These are phyloP conservation scores for Sarcophaga subvicina DNA, from an alignment of 2,888 invertebrate species.

Conservation along the genomic window DNA sequence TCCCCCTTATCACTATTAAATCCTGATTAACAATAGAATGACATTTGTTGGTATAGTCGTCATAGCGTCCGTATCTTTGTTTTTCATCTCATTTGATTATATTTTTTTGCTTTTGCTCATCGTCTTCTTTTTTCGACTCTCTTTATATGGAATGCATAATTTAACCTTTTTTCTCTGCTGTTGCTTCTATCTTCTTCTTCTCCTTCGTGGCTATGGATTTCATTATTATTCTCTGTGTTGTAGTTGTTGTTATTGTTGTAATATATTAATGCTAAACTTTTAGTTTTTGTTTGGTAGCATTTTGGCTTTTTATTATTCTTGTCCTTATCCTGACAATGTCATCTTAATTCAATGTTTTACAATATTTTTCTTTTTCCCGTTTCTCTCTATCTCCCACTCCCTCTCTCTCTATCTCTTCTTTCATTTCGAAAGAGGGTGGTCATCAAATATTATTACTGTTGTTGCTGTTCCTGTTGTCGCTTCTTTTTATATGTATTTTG, in stretches of 20 bases:
- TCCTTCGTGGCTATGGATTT: background rate
- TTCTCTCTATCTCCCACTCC: background rate
- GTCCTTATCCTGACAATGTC: conserved; percentile 51
- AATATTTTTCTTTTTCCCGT: conserved; percentile 11
- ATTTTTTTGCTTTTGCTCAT: background rate
- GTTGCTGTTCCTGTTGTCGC: background rate
- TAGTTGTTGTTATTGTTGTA: background rate
- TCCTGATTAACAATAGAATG: no score
- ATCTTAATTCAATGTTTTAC: conserved; percentile 44
- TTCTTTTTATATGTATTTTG: background rate
- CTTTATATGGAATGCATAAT: conserved; percentile 44
- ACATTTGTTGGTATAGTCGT: background rate
- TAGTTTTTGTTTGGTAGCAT: background rate
- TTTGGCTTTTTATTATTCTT: background rate
- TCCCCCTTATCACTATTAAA: no score
- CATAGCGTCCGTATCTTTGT: conserved; percentile 35
- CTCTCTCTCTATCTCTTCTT: background rate
- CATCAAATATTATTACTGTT: background rate
- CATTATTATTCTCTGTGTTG: background rate
- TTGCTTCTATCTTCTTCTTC: background rate
- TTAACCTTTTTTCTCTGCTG: conserved; percentile 42
- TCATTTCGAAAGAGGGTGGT: background rate
- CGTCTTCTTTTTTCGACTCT: background rate
- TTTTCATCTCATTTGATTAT: conserved; percentile 52
- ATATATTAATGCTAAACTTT: conserved; percentile 8